These are phyloP conservation scores for Ectobius pallidus DNA, from an alignment of 2,888 invertebrate genomes.

Conservation along the genomic window DNA sequence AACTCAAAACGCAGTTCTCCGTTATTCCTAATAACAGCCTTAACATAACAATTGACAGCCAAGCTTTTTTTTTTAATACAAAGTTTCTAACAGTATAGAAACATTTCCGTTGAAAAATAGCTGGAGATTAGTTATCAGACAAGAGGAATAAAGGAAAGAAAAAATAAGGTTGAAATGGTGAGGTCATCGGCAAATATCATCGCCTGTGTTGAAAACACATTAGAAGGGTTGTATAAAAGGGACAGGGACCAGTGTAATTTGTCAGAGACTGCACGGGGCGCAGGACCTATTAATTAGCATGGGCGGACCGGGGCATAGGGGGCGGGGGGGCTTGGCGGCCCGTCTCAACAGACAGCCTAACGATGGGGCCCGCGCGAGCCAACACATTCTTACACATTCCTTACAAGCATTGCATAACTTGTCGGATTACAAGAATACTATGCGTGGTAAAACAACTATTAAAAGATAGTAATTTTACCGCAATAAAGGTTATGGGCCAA, in stretches of 20 bases:
- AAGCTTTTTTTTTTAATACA: no score
- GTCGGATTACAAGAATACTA: no score
- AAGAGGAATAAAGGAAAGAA: background rate
- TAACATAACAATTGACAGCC: no score
- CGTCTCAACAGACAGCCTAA: background rate
- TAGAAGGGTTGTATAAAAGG: background rate
- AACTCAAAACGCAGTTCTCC: no score
- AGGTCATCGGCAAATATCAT: background rate
- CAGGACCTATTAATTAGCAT: slow-evolving; percentile 29
- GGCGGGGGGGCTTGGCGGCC: background rate
- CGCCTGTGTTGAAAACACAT: no score
- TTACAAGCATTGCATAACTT: no score
- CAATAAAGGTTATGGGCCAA: no score
- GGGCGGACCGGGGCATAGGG: slow-evolving; percentile 15
- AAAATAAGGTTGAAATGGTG: background rate
- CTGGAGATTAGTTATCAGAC: background rate
- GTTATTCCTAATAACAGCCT: no score
- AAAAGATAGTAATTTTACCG: no score
- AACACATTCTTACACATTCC: no score
- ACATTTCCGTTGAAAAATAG: background rate
- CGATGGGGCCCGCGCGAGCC: background rate
- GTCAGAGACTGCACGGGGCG: slow-evolving; percentile 8
- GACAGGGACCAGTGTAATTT: slow-evolving; percentile 18
- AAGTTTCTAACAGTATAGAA: background rate
- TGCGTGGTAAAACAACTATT: no score